These are phyloP conservation scores for Hippocampus abdominalis DNA, from an alignment of 2,113 vertebrate species.

Conservation along the genomic window DNA sequence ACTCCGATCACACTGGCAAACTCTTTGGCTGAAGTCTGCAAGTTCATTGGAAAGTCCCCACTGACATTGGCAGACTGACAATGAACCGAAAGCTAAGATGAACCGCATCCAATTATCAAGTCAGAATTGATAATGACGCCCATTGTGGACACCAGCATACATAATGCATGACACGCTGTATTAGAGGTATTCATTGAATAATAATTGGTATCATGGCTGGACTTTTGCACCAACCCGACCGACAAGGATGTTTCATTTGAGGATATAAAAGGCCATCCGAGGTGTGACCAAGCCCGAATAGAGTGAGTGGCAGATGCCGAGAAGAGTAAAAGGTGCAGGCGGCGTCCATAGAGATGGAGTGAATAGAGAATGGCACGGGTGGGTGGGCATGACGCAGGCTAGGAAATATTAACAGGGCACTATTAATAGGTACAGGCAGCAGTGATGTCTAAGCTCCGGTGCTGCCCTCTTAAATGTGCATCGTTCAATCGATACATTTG, in stretches of 20 bases:
- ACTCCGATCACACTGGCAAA: not conserved
- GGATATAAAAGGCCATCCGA: not conserved
- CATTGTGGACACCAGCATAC: not conserved
- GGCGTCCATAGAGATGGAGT: not conserved
- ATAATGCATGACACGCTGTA: not conserved
- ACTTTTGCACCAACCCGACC: not conserved
- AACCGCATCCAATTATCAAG: slow-evolving; percentile 3
- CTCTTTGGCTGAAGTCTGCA: slow-evolving; percentile 4
- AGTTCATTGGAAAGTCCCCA: slow-evolving; percentile 8
- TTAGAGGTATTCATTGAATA: not conserved
- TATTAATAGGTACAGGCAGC: slow-evolving; percentile 56
- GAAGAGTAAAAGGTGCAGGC: not conserved
- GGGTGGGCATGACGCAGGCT: slow-evolving; percentile 34
- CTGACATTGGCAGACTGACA: slow-evolving; percentile 2
- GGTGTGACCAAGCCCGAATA: not conserved
- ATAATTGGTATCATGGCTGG: not conserved
- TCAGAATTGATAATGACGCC: slow-evolving; percentile 9
- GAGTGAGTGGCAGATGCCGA: not conserved
- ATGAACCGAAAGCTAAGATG: not conserved
- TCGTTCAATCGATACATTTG: not conserved
- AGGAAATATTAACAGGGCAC: slow-evolving; percentile 51
- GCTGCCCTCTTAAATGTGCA: slow-evolving; percentile 26
- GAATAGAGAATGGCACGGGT: slow-evolving; percentile 29
- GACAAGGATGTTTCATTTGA: not conserved
- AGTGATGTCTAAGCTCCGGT: slow-evolving; percentile 27